Evolutionary conservation across 2,113 vertebrate species (phyloP), one percentile per base, ranked within the genome.

Genomic region (Salvelinus fontinalis): DNA sequence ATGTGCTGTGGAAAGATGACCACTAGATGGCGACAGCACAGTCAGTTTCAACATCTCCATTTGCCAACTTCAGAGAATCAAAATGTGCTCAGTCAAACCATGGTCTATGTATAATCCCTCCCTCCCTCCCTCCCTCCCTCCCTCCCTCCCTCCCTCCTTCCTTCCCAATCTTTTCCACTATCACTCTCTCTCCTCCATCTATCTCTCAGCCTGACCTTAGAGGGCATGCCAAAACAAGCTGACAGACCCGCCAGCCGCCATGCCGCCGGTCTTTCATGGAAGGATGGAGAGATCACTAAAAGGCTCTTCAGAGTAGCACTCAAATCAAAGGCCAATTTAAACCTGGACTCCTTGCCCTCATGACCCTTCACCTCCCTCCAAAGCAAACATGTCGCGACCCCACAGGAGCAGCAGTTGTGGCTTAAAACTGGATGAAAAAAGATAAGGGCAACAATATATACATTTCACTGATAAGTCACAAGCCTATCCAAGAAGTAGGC

Each of bases 351-450:
- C 79, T 70, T 75, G 51, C 44, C 67, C 67, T 77, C 73, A 29
- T 54, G 81, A 85, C 87, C 86, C 80, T 73, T 84, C 74, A 81
- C 83, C 87, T 64, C 73, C 70, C 81, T 80, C 80, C 70, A 85
- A 91, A 89, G 91, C 87, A 90, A 87, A 87, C 82, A 87, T 84
- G 88, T 81, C 76, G 11, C 26, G 79, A 84, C 84, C 85, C 78
- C 34, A 20, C 49, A 29, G 22, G 74, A 80, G 73, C 78, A 86
- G 80, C 75, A 86, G 84, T 84, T 78, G 73, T 66, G 2, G 83
- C 81, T 87, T 79, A 77, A 31, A n/a, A 60, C 12, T n/a, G 3
- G 59, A 60, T 60, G n/a, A 60, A 60, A 4, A 60, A 60, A 16
- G 57, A 60, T n/a, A n/a, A 18, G 49, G 20, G 20, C 16, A 60